Percentiles rank a stretch among this genome's conserved stretches.
Evolutionary conservation across 2,888 invertebrate species (phyloP).

Genomic region (Drosophila vallismaia): DNA sequence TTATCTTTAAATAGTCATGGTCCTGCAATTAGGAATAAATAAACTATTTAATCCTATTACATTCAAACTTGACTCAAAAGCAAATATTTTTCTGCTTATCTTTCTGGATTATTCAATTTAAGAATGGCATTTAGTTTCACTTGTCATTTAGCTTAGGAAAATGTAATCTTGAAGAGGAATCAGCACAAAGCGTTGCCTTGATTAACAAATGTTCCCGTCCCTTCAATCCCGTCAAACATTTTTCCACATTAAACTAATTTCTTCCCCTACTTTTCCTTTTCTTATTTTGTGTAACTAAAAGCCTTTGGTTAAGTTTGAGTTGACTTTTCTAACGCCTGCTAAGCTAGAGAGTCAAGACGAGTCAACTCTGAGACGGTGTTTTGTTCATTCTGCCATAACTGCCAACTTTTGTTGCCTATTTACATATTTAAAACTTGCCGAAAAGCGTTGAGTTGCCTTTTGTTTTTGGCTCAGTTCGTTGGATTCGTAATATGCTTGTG

Average conservation of each 20-base stretch:
- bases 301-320: slow-evolving; percentile 56
- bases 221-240: not conserved
- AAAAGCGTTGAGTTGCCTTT: slow-evolving; percentile 35
- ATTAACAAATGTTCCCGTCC: slow-evolving; percentile 13
- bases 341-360: slow-evolving; percentile 62
- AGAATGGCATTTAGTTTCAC: not conserved
- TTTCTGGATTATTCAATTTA: not conserved
- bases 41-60: not conserved
- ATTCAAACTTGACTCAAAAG: not conserved
- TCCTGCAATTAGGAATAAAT: not conserved
- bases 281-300: not conserved
- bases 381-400: slow-evolving; percentile 36
- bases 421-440: slow-evolving; percentile 72
- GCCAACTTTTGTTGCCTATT: slow-evolving; percentile 68
- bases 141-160: not conserved
- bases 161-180: slow-evolving; percentile 8
- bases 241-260: slow-evolving; percentile 29
- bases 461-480: slow-evolving; percentile 50
- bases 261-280: not conserved
- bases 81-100: not conserved
- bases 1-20: not conserved
- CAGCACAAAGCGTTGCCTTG: slow-evolving; percentile 16
- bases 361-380: slow-evolving; percentile 59
- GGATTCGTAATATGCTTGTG: slow-evolving; percentile 63
- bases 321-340: slow-evolving; percentile 50